Conservation (phyloP, 2,888 invertebrate genomes). For the Xylota sylvarum region DNA sequence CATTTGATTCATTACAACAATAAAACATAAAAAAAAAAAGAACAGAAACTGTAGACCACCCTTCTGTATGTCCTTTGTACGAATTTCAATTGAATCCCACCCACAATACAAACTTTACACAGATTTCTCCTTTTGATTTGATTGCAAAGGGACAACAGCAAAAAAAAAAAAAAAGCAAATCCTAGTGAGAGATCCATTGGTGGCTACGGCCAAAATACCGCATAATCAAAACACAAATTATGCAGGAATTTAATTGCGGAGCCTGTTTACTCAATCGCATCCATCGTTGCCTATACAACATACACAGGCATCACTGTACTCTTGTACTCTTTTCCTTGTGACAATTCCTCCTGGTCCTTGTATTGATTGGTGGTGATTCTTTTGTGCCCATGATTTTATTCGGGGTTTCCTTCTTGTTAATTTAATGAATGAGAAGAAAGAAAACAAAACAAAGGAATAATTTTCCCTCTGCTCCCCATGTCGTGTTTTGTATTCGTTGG, state of each 20-base stretch:
- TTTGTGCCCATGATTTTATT: slow-evolving; percentile 47
- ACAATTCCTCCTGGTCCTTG: slow-evolving; percentile 2
- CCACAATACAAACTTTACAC: slow-evolving; percentile 24
- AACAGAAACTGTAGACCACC: slow-evolving; percentile 3
- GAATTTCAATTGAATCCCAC: slow-evolving; percentile 12
- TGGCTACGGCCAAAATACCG: slow-evolving; percentile 27
- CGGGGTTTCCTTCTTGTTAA: slow-evolving; percentile 48
- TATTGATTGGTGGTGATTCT: slow-evolving; percentile 63
- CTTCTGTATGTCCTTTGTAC: slow-evolving; percentile 15
- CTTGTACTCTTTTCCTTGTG: slow-evolving; percentile 31
- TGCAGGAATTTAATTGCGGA: slow-evolving; percentile 66
- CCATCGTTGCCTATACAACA: slow-evolving; percentile 29
- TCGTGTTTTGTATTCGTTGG: slow-evolving; percentile 21
- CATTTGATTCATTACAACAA: slow-evolving; percentile 16
- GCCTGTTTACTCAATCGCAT: slow-evolving; percentile 62
- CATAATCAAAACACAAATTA: slow-evolving; percentile 60
- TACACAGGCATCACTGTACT: background rate
- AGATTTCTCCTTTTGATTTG: slow-evolving; percentile 15
- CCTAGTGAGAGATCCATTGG: slow-evolving; percentile 11
- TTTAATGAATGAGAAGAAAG: slow-evolving; percentile 51
- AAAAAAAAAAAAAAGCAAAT: background rate
- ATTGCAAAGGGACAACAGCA: slow-evolving; percentile 4
- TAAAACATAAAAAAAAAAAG: background rate
- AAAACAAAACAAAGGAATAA: slow-evolving; percentile 53
- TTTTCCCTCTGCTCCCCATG: slow-evolving; percentile 19